Percentiles rank a stretch among this genome's conserved stretches.
phyloP scores from a whole-genome alignment of 2,797 vertebrate species.

The Hydrocynus forskahlii region DNA sequence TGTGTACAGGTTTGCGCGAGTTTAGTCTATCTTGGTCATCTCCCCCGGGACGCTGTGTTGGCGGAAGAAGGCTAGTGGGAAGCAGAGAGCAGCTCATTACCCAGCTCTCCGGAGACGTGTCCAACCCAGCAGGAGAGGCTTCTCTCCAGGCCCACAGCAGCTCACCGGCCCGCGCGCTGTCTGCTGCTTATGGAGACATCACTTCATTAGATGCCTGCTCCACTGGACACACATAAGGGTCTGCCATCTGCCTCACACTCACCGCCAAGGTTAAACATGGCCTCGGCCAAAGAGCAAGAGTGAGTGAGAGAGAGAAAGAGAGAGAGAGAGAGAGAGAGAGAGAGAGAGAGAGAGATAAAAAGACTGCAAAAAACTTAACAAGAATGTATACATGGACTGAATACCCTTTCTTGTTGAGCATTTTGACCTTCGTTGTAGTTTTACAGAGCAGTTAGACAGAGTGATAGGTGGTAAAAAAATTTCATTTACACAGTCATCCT shows the following conservation, averaged over 20 bases:
- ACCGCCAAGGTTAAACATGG: constrained; percentile 76
- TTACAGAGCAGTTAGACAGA: no score
- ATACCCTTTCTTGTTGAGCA: constrained; percentile 1
- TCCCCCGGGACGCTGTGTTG: constrained; percentile 47
- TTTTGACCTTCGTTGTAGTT: background rate
- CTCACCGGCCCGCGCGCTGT: constrained; percentile 66
- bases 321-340: constrained; percentile 1
- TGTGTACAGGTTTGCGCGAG: constrained; percentile 31
- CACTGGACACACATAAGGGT: constrained; percentile 73
- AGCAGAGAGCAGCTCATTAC: constrained; percentile 54
- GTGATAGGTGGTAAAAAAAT: no score
- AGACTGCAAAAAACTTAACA: constrained; percentile 35
- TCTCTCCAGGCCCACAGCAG: constrained; percentile 57
- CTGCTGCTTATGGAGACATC: constrained; percentile 82
- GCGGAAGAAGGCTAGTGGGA: constrained; percentile 51
- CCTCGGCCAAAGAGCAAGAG: constrained; percentile 12
- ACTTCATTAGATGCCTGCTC: constrained; percentile 75
- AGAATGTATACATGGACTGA: constrained; percentile 22
- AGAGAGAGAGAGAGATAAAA: constrained; percentile 9
- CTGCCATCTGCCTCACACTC: constrained; percentile 76
- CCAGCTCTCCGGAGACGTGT: constrained; percentile 49
- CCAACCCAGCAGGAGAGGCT: constrained; percentile 55
- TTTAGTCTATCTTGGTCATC: constrained; percentile 46
- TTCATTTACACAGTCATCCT: no score
- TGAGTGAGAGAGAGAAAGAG: background rate